Evolutionary conservation across 2,888 invertebrate species (phyloP).

Genomic region (Cheilosia urbana): DNA sequence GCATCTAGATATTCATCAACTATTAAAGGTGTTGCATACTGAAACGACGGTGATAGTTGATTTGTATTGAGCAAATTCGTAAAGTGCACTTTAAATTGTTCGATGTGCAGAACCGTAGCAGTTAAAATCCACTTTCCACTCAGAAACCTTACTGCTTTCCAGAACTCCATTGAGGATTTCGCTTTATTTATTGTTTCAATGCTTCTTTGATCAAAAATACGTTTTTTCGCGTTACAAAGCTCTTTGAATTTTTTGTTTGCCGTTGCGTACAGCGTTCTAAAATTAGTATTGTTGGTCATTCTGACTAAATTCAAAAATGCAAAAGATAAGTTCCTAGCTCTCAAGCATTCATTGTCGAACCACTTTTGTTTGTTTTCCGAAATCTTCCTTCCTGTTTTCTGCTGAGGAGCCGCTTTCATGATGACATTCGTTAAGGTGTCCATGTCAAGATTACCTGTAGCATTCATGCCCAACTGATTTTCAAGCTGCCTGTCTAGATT

Average conservation of each 20-base stretch:
- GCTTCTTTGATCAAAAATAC: too few relatives aligned
- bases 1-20: neutral
- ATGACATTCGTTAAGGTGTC: neutral
- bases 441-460: neutral
- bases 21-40: neutral
- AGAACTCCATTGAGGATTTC: too few relatives aligned
- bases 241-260: too few relatives aligned
- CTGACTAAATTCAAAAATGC: neutral
- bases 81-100: neutral
- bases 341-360: neutral
- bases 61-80: neutral
- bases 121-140: too few relatives aligned
- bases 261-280: neutral
- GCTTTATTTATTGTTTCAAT: too few relatives aligned
- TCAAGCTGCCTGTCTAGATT: neutral
- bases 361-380: neutral
- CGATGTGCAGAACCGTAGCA: too few relatives aligned
- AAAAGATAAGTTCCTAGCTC: neutral
- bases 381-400: neutral
- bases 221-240: too few relatives aligned
- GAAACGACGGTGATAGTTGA: neutral
- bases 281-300: neutral
- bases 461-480: neutral
- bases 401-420: neutral
- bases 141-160: too few relatives aligned